Conservation (phyloP, 2,888 invertebrate species). For the Lomographa bimaculata region DNA sequence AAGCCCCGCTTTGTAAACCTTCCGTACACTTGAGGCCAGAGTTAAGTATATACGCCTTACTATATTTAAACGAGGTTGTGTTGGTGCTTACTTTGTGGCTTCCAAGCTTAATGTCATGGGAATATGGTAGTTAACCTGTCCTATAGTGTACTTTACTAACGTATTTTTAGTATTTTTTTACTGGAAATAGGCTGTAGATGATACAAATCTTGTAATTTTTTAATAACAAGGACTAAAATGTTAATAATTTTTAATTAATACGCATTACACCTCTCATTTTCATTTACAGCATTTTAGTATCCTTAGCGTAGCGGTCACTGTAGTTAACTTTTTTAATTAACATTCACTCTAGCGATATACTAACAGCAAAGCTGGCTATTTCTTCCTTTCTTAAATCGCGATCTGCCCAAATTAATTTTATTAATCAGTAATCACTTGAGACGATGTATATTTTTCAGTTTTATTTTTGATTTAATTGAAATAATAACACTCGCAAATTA, state of each 20-base stretch:
- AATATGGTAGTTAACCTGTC: conserved; percentile 46
- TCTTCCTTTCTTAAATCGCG: conserved; percentile 14
- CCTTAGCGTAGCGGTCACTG: conserved; percentile 26
- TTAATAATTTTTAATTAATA: conserved; percentile 27
- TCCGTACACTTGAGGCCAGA: conserved; percentile 62
- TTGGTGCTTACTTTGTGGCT: conserved; percentile 50
- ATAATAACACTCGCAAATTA: conserved; percentile 23
- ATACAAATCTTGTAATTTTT: conserved; percentile 1
- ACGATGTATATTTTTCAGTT: conserved; percentile 10
- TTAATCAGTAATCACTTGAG: conserved; percentile 12
- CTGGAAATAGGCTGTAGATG: conserved; percentile 10
- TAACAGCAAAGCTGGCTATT: conserved; percentile 21
- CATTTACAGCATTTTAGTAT: conserved; percentile 32
- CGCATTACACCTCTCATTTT: conserved; percentile 28
- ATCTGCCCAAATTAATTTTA: conserved; percentile 13
- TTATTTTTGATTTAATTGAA: conserved; percentile 15
- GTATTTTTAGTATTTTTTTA: conserved; percentile 9
- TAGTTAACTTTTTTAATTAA: conserved; percentile 25
- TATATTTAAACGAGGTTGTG: conserved; percentile 27
- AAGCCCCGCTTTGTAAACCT: conserved; percentile 61
- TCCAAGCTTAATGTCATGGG: conserved; percentile 43
- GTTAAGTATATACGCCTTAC: conserved; percentile 33
- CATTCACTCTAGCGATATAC: conserved; percentile 24
- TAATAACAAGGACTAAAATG: conserved; percentile 16
- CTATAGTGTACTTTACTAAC: conserved; percentile 53